These are phyloP conservation scores for Acanthurus leucopareius DNA, from an alignment of 2,797 vertebrate genomes.

Conservation along the genomic window DNA sequence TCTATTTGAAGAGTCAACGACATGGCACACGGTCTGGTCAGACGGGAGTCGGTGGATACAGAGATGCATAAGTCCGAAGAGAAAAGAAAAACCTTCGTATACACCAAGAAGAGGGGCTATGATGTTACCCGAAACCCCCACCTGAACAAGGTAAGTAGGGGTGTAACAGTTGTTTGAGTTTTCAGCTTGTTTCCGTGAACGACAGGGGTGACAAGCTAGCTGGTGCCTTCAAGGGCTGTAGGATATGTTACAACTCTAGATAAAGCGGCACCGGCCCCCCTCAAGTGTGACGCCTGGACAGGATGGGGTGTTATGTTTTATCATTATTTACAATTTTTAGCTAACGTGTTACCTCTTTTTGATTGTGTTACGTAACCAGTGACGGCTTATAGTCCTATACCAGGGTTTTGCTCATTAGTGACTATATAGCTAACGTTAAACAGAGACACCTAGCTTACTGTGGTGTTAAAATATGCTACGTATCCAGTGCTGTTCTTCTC, in stretches of 20 bases:
- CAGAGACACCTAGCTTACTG: background rate
- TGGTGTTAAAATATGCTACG: background rate
- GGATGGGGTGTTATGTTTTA: background rate
- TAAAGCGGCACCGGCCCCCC: background rate
- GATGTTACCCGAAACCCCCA: conserved; percentile 90
- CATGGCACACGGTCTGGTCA: conserved; percentile 79
- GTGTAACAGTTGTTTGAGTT: background rate
- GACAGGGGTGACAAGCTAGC: conserved; percentile 22
- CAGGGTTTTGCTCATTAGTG: background rate
- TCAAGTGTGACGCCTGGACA: background rate
- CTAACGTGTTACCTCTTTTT: background rate
- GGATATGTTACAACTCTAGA: background rate
- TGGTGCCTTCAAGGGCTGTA: conserved; percentile 59
- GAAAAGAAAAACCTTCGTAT: conserved; percentile 74
- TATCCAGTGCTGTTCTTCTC: background rate
- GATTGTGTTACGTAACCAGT: background rate
- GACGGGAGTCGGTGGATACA: conserved; percentile 81
- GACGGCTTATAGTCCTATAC: background rate
- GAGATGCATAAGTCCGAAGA: conserved; percentile 82
- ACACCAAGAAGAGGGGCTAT: conserved; percentile 92
- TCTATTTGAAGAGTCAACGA: conserved; percentile 82
- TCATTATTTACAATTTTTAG: rapidly evolving
- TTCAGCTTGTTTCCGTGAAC: conserved; percentile 30
- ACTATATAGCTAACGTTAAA: background rate
- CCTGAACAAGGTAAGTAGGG: conserved; percentile 91